These are phyloP conservation scores for Cyprinodon diabolis DNA, from an alignment of 2,797 vertebrate species.

Conservation along the genomic window DNA sequence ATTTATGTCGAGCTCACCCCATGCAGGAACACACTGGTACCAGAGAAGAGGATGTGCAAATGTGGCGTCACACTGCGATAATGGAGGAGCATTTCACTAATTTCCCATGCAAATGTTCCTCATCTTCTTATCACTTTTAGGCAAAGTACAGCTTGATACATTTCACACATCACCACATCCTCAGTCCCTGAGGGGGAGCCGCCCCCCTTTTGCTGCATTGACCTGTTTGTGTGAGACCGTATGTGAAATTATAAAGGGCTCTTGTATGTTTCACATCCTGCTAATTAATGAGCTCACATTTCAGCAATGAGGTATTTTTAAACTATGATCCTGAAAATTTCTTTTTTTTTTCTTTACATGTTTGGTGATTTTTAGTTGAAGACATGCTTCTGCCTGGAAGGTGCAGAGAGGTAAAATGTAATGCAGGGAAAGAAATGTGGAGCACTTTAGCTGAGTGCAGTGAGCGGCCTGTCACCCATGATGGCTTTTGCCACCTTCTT, in stretches of 20 bases:
- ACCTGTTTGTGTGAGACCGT: constrained; percentile 46
- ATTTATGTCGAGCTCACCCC: neutral
- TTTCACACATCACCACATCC: constrained; percentile 61
- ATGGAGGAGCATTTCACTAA: constrained; percentile 29
- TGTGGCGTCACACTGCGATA: constrained; percentile 12
- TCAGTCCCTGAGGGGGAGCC: constrained; percentile 14
- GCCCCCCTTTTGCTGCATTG: constrained; percentile 10
- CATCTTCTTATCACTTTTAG: constrained; percentile 50
- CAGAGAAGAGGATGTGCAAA: constrained; percentile 9
- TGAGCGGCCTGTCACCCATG: constrained; percentile 31
- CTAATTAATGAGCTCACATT: constrained; percentile 53
- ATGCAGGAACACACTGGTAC: constrained; percentile 10
- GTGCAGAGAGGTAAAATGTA: constrained; percentile 19
- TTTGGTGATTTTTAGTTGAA: neutral
- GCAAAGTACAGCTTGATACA: constrained; percentile 60
- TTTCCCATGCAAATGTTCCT: constrained; percentile 53
- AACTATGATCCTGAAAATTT: neutral
- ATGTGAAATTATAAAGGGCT: constrained; percentile 53
- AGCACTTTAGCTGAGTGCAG: constrained; percentile 24
- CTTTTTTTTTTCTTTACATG: neutral
- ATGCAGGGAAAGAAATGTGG: constrained; percentile 20
- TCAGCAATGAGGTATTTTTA: constrained; percentile 25
- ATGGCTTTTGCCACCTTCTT: constrained; percentile 56
- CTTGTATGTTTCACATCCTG: constrained; percentile 39
- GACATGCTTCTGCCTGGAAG: constrained; percentile 3